These are phyloP conservation scores for Kryptopterus vitreolus DNA, from an alignment of 2,797 vertebrate species.

Conservation along the genomic window DNA sequence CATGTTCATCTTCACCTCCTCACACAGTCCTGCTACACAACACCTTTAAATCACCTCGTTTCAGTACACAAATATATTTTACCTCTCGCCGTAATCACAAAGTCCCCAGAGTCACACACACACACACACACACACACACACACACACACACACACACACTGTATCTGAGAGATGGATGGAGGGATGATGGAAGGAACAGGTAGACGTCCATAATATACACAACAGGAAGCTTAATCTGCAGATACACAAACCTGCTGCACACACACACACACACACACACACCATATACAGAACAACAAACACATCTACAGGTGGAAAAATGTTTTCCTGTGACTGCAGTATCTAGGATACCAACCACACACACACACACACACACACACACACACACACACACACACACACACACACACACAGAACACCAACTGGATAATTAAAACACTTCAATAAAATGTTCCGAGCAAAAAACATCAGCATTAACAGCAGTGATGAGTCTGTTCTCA, in stretches of 20 bases:
- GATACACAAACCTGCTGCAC: neutral
- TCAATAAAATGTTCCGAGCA: neutral
- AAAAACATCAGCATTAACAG: neutral
- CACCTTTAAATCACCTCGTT: neutral
- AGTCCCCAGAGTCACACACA: too few relatives aligned
- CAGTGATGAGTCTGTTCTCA: neutral
- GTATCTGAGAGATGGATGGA: neutral
- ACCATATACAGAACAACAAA: neutral
- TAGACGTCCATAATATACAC: neutral
- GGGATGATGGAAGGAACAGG: neutral
- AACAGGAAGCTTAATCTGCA: neutral
- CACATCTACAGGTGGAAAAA: neutral
- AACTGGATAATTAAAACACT: neutral
- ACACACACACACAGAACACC: neutral
- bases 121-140: too few relatives aligned
- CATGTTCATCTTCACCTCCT: neutral
- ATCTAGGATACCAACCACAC: neutral
- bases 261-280: too few relatives aligned
- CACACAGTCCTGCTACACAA: neutral
- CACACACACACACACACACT: too few relatives aligned
- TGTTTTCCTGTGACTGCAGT: neutral
- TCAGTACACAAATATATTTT: too few relatives aligned
- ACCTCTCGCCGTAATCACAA: too few relatives aligned
- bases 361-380: conserved; percentile 4
- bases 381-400: conserved; percentile 1